Evolutionary conservation across 1,140 invertebrate genomes (phyloP).

Genomic region (Saxidomus purpurata): DNA sequence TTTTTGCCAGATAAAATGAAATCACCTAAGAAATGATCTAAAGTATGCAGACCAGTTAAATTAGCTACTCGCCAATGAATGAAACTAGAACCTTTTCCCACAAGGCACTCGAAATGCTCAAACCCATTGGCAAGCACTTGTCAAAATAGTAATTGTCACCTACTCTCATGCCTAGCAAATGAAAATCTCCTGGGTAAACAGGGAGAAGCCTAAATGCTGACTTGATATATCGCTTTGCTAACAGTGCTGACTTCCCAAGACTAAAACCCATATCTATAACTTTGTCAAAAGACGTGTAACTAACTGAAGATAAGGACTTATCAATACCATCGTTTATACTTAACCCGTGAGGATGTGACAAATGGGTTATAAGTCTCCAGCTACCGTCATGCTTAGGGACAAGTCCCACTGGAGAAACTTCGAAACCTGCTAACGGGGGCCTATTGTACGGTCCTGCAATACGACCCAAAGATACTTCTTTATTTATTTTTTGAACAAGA

Average conservation of each 20-base stretch:
- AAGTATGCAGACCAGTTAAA: neutral
- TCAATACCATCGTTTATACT: slow-evolving; percentile 65
- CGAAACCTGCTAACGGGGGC: slow-evolving; percentile 7
- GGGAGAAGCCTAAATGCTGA: slow-evolving; percentile 60
- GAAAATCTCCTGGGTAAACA: slow-evolving; percentile 18
- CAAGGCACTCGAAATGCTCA: neutral
- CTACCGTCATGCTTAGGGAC: neutral
- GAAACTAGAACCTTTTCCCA: slow-evolving; percentile 1
- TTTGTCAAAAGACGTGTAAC: slow-evolving; percentile 65
- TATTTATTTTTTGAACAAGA: slow-evolving; percentile 29
- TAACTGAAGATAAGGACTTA: slow-evolving; percentile 53
- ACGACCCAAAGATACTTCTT: slow-evolving; percentile 4
- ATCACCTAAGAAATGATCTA: neutral
- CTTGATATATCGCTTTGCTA: slow-evolving; percentile 59
- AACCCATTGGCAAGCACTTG: slow-evolving; percentile 18
- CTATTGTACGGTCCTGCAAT: slow-evolving; percentile 18
- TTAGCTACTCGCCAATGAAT: neutral
- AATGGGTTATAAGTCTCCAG: slow-evolving; percentile 49
- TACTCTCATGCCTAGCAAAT: slow-evolving; percentile 15
- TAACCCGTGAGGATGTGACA: slow-evolving; percentile 40
- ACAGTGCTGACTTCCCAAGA: slow-evolving; percentile 8
- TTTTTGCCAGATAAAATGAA: neutral
- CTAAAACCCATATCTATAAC: slow-evolving; percentile 56
- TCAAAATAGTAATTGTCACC: slow-evolving; percentile 17
- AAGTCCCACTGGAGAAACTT: slow-evolving; percentile 22